Base-by-base conservation (phyloP, 2,113 vertebrate genomes). In the Tricholaema leucomelas region DNA sequence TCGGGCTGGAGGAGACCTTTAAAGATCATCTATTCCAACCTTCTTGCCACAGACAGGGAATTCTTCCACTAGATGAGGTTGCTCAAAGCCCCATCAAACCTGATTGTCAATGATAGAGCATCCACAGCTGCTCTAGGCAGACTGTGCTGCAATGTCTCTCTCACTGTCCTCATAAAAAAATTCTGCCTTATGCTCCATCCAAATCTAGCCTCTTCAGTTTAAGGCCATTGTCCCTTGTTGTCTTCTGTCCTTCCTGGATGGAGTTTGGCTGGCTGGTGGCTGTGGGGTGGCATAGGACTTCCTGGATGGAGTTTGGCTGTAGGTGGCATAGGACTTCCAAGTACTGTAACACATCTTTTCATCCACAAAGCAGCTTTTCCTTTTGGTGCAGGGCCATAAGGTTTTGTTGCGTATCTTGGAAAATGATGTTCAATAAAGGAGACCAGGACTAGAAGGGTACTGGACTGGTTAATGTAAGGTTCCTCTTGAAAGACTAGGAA, bases 31-130 rank as follows among this genome's bases (percentile, higher is more conserved):
- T 13, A 17, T 14, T 93, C 46, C 13, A 15, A 19, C 7, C 9
- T 17, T 1, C 1, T 1, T 71, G 33, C 24, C 4, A 0, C 56
- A 40, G 12, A 4, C 14, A 36, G 8, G 21, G 14, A 46, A 5
- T 5, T 4, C 3, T 52, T 73, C 5, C 3, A 8, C 19, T 25
- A 25, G 16, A 46, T 3, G 10, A 48, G 27, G 13, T 73, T 85
- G 42, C 19, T 59, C 35, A 52, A 36, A 64, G 28, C 12, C 12
- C 18, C 1, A 0, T 77, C n/a, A 12, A 44, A 0, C 14, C 7
- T 69, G 38, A 3, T 5, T 50, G 50, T 2, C 2, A 16, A 0
- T 6, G 7, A 3, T 7, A 6, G 5, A 3, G 2, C 8, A 38
- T 55, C 20, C 8, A 10, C 24, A 55, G 0, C 40, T 79, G 46